These are phyloP conservation scores for Drosophila subquinaria DNA, from an alignment of 2,888 invertebrate genomes.

Conservation along the genomic window DNA sequence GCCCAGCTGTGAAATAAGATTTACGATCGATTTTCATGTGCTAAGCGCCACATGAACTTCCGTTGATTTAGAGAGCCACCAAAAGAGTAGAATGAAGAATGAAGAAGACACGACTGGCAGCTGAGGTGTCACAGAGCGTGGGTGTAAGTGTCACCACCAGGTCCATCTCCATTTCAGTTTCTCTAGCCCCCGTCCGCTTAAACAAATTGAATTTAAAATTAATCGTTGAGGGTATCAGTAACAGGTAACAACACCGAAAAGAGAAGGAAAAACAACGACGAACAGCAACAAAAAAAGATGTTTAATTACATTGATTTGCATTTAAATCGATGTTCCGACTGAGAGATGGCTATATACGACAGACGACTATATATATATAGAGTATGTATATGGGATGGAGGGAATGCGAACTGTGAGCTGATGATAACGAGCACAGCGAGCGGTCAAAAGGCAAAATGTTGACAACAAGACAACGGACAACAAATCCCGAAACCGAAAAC, in stretches of 20 bases:
- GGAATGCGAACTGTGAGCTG: slow-evolving; percentile 41
- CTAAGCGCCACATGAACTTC: slow-evolving; percentile 79
- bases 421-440: slow-evolving; percentile 74
- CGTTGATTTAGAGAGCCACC: slow-evolving; percentile 63
- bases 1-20: slow-evolving; percentile 64
- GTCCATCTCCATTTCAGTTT: slow-evolving; percentile 26
- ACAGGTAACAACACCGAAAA: slow-evolving; percentile 37
- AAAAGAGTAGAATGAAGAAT: not conserved
- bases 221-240: slow-evolving; percentile 60
- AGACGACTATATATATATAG: slow-evolving; percentile 20
- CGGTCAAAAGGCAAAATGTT: slow-evolving; percentile 68
- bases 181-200: slow-evolving; percentile 4
- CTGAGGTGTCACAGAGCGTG: slow-evolving; percentile 45
- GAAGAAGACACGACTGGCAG: not conserved
- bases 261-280: slow-evolving; percentile 13
- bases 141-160: slow-evolving; percentile 70
- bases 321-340: slow-evolving; percentile 79
- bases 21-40: slow-evolving; percentile 64
- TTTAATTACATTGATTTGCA: slow-evolving; percentile 84
- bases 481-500: slow-evolving; percentile 32
- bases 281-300: slow-evolving; percentile 57
- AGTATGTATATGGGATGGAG: not conserved
- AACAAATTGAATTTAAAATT: slow-evolving; percentile 72
- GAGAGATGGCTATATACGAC: slow-evolving; percentile 43
- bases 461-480: slow-evolving; percentile 58